Conservation (phyloP, 2,888 invertebrate genomes). For the Epinotia ramella region DNA sequence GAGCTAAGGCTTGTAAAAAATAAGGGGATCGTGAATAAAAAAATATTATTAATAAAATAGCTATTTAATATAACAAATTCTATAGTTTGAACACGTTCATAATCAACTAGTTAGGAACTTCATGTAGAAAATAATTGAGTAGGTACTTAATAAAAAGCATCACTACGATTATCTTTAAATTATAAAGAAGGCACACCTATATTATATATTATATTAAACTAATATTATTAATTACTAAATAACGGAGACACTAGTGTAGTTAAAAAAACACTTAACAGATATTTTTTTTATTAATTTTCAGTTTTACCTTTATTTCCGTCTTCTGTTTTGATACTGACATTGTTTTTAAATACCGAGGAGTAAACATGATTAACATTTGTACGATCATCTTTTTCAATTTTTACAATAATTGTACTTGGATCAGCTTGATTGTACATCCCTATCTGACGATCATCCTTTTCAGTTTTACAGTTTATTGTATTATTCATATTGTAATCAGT, state of each 20-base stretch:
- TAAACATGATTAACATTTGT: background rate
- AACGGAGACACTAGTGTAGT: no score
- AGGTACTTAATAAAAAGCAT: background rate
- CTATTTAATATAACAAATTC: background rate
- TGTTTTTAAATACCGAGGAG: background rate
- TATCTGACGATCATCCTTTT: background rate
- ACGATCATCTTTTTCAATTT: background rate
- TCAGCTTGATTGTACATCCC: background rate
- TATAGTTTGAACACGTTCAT: background rate
- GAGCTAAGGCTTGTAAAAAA: no score
- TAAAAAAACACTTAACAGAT: no score
- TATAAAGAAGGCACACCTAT: background rate
- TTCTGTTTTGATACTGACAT: slow-evolving; percentile 15
- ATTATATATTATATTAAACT: background rate
- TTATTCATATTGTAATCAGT: slow-evolving; percentile 12
- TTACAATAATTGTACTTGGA: background rate
- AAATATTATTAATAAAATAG: background rate
- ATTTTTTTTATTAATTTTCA: background rate
- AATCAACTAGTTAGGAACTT: background rate
- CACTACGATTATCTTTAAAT: background rate
- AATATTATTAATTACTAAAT: background rate
- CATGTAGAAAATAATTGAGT: background rate
- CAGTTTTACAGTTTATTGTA: slow-evolving; percentile 1
- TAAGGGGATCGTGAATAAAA: background rate
- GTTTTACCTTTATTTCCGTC: background rate